Evolutionary conservation across 2,888 invertebrate genomes (phyloP).

Genomic region (Drymonia ruficornis): DNA sequence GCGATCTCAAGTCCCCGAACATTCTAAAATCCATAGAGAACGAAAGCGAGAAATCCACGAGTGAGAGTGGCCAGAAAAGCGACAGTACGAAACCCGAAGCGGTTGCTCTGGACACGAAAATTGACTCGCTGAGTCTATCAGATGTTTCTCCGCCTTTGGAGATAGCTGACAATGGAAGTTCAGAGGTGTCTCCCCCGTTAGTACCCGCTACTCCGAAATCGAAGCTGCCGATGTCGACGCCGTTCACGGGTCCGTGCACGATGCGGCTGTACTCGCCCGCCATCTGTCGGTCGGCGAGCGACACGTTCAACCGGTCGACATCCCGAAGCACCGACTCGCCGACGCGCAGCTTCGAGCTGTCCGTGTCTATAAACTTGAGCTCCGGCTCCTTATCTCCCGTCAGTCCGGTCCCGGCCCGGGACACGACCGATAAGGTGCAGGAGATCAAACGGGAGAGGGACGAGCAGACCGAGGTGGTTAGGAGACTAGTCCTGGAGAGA

Average conservation of each 20-base stretch:
- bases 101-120: conserved; percentile 45
- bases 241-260: conserved; percentile 48
- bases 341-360: conserved; percentile 55
- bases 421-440: conserved; percentile 87
- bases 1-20: conserved; percentile 44
- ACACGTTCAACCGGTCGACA: conserved; percentile 63
- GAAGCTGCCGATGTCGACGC: conserved; percentile 24
- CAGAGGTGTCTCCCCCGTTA: conserved; percentile 61
- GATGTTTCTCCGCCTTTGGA: conserved; percentile 65
- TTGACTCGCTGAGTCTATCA: conserved; percentile 59
- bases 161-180: conserved; percentile 41
- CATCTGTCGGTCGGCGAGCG: conserved; percentile 77
- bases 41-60: conserved; percentile 46
- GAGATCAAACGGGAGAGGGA: conserved; percentile 92
- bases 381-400: conserved; percentile 60
- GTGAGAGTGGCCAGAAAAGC: conserved; percentile 29
- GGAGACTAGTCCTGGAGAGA: conserved; percentile 93
- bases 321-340: conserved; percentile 56
- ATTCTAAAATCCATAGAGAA: conserved; percentile 46
- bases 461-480: conserved; percentile 92
- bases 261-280: conserved; percentile 70
- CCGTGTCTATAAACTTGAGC: conserved; percentile 53
- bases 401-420: conserved; percentile 69
- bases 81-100: conserved; percentile 25
- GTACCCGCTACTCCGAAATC: conserved; percentile 55